Evolutionary conservation across 2,888 invertebrate species (phyloP).

Genomic region (Argyresthia albistria): DNA sequence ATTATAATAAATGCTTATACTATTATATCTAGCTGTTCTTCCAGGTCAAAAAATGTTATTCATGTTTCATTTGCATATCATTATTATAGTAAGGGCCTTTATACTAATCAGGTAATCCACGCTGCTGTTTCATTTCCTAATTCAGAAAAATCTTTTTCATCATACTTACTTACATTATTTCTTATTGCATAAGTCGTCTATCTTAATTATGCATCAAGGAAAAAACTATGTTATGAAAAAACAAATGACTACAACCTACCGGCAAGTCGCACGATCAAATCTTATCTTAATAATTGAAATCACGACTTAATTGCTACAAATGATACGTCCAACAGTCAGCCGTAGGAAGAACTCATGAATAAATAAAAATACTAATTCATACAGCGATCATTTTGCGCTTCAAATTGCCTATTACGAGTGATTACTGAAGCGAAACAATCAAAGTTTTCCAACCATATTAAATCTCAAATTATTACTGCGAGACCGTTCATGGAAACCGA

Average conservation of each 20-base stretch:
- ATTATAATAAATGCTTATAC: too few species aligned
- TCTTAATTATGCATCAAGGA: neutral
- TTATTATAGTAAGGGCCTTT: too few species aligned
- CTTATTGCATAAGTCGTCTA: too few species aligned
- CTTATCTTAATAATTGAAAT: constrained; percentile 49
- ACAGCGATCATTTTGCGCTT: constrained; percentile 13
- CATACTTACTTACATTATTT: too few species aligned
- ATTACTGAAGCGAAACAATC: constrained; percentile 28
- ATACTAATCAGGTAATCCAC: too few species aligned
- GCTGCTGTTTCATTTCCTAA: too few species aligned
- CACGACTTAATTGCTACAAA: constrained; percentile 38
- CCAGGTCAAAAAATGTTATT: too few species aligned
- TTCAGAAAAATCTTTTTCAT: too few species aligned
- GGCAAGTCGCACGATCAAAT: neutral
- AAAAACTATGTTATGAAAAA: neutral
- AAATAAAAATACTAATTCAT: constrained; percentile 49
- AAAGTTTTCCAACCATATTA: constrained; percentile 35
- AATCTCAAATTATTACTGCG: constrained; percentile 38
- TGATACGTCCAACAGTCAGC: constrained; percentile 18
- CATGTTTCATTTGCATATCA: too few species aligned
- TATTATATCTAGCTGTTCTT: too few species aligned
- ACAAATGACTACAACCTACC: neutral
- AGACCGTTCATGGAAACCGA: constrained; percentile 22
- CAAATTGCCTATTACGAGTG: constrained; percentile 9
- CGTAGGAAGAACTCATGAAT: constrained; percentile 42